A percentile compares a stretch with the other conserved stretches of the same genome.
phyloP scores from a whole-genome alignment of 1,140 invertebrate species.

The Habropoda laboriosa region DNA sequence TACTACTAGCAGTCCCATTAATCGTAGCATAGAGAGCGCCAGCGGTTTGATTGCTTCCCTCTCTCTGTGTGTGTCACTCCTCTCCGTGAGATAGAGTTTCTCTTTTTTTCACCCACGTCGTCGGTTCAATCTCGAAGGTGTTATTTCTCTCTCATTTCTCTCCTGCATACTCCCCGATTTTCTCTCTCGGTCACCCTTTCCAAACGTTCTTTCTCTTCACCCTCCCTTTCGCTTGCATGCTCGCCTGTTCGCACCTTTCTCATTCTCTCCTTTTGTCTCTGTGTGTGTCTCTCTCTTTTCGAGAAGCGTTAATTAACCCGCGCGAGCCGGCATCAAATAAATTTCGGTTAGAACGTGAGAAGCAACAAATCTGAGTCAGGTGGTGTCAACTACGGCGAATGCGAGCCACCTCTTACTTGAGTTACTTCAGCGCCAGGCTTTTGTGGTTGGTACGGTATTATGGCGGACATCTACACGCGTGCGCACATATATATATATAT shows the following conservation, averaged over 20 bases:
- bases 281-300: slow-evolving; percentile 31
- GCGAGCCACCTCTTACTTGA: slow-evolving; percentile 74
- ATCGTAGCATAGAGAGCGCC: slow-evolving; percentile 15
- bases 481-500: not conserved
- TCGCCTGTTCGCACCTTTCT: not conserved
- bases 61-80: slow-evolving; percentile 23
- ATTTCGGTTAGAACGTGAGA: slow-evolving; percentile 82
- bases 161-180: not conserved
- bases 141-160: not conserved
- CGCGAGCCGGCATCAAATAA: slow-evolving; percentile 79
- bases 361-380: slow-evolving; percentile 82
- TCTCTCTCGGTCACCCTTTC: not conserved
- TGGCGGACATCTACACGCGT: slow-evolving; percentile 24
- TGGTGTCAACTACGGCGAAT: slow-evolving; percentile 78
- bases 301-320: slow-evolving; percentile 78
- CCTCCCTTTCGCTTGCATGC: not conserved
- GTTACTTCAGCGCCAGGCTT: slow-evolving; percentile 71
- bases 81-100: slow-evolving; percentile 16
- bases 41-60: slow-evolving; percentile 46
- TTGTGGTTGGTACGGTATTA: slow-evolving; percentile 66
- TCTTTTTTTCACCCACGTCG: not conserved
- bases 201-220: not conserved
- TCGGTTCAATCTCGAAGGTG: slow-evolving; percentile 16
- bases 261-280: not conserved
- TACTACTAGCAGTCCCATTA: slow-evolving; percentile 35